phyloP scores from a whole-genome alignment of 2,113 vertebrate species.

The Clarias gariepinus region DNA sequence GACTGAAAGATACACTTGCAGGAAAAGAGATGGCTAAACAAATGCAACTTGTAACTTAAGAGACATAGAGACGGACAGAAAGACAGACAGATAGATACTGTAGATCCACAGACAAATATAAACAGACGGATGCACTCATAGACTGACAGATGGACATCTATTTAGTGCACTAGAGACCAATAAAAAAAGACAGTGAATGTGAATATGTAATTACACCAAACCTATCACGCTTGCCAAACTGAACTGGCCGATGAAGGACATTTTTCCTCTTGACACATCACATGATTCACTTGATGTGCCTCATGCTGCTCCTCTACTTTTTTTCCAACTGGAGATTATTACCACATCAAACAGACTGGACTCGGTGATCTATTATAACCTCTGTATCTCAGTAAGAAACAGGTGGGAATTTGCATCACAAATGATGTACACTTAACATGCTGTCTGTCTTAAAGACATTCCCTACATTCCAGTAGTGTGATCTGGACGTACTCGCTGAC shows the following conservation, averaged over 20 bases:
- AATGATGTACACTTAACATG: background rate
- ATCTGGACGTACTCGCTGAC: background rate
- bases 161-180: background rate
- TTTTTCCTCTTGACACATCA: background rate
- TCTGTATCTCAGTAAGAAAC: background rate
- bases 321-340: background rate
- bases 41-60: too few relatives aligned
- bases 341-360: background rate
- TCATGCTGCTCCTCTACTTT: background rate
- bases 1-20: background rate
- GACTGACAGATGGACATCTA: background rate
- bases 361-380: background rate
- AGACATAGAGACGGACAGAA: background rate
- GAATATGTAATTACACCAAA: background rate
- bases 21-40: background rate
- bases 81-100: background rate
- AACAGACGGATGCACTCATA: background rate
- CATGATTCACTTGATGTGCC: background rate
- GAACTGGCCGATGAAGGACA: background rate
- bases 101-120: background rate
- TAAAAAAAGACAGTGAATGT: background rate
- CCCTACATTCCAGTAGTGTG: background rate
- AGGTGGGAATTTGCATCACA: background rate
- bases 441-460: background rate
- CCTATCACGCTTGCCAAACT: background rate